These are phyloP conservation scores for Drosophila mayaguana DNA, from an alignment of 2,888 invertebrate genomes.

Conservation along the genomic window DNA sequence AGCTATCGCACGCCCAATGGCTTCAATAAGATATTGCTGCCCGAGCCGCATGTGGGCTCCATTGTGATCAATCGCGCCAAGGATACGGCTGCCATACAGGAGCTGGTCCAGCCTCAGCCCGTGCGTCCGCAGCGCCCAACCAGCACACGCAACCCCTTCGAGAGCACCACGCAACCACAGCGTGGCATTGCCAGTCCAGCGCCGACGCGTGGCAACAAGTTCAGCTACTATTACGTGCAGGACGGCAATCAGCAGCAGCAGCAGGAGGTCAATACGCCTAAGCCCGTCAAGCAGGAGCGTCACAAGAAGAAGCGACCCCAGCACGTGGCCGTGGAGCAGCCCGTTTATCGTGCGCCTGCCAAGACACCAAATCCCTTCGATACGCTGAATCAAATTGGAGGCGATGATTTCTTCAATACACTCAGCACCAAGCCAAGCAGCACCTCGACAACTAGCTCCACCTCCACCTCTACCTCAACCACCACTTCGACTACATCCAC, in stretches of 20 bases:
- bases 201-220: constrained; percentile 80
- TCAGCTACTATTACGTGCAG: constrained; percentile 79
- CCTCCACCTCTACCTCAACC: constrained; percentile 84
- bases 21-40: constrained; percentile 93
- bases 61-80: constrained; percentile 89
- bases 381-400: constrained; percentile 82
- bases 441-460: constrained; percentile 78
- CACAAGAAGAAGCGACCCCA: constrained; percentile 83
- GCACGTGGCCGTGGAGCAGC: constrained; percentile 68
- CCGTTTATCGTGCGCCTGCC: constrained; percentile 68
- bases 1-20: constrained; percentile 94
- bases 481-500: constrained; percentile 85
- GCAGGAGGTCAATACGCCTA: constrained; percentile 81
- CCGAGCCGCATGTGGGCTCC: constrained; percentile 94
- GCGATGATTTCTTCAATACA: constrained; percentile 83
- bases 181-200: constrained; percentile 20
- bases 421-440: constrained; percentile 58
- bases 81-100: constrained; percentile 34
- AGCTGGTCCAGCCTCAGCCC: constrained; percentile 35
- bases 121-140: constrained; percentile 65
- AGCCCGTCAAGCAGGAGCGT: constrained; percentile 81
- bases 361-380: constrained; percentile 78
- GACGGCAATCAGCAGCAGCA: constrained; percentile 72
- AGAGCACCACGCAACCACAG: constrained; percentile 62
- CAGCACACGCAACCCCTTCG: constrained; percentile 61